Evolutionary conservation across 2,113 vertebrate genomes (phyloP).

Genomic region (Seriola aureovittata): DNA sequence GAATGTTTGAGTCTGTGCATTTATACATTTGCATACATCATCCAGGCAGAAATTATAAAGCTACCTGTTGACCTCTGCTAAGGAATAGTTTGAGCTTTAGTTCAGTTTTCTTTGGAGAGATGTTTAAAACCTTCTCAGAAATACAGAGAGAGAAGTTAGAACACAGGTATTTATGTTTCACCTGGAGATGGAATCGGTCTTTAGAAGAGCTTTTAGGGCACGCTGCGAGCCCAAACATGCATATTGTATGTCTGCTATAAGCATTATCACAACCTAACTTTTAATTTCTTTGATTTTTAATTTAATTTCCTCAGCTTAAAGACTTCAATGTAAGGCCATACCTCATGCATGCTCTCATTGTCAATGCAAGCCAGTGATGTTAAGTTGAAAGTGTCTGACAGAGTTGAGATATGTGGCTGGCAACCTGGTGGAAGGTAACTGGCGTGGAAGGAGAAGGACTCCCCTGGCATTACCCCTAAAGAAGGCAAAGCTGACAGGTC

Average conservation of each 20-base stretch:
- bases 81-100: slow-evolving; percentile 13
- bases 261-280: slow-evolving; percentile 36
- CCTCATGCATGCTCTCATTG: slow-evolving; percentile 60
- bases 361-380: slow-evolving; percentile 59
- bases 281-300: slow-evolving; percentile 14
- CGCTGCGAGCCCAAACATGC: slow-evolving; percentile 36
- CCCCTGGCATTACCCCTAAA: slow-evolving; percentile 53
- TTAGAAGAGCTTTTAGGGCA: slow-evolving; percentile 26
- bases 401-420: slow-evolving; percentile 38
- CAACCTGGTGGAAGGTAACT: slow-evolving; percentile 40
- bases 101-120: slow-evolving; percentile 14
- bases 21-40: slow-evolving; percentile 27
- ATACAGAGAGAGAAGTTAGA: slow-evolving; percentile 43
- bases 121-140: slow-evolving; percentile 21
- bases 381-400: slow-evolving; percentile 62
- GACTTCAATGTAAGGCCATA: slow-evolving; percentile 48
- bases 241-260: slow-evolving; percentile 50
- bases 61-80: slow-evolving; percentile 5
- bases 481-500: slow-evolving; percentile 70
- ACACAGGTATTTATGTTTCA: slow-evolving; percentile 49
- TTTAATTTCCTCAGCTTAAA: slow-evolving; percentile 40
- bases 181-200: slow-evolving; percentile 41
- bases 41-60: slow-evolving; percentile 30
- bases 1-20: slow-evolving; percentile 49
- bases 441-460: slow-evolving; percentile 36